Conservation (phyloP, 2,888 invertebrate genomes). For the Aspidiotus rigidus region DNA sequence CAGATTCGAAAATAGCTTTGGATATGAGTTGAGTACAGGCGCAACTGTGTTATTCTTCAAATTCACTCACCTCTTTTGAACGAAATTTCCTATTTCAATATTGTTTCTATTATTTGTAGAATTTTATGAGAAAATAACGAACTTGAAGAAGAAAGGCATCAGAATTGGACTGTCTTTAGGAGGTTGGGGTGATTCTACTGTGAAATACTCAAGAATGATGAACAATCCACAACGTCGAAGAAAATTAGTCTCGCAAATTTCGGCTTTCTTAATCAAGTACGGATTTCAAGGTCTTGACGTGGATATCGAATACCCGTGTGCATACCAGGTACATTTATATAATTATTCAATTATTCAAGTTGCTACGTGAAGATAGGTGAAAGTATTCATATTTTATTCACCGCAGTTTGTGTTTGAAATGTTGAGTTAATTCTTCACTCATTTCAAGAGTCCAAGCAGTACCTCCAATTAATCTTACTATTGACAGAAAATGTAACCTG, state of each 20-base stretch:
- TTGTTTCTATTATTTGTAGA: background rate
- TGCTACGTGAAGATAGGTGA: too few species aligned
- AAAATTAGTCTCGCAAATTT: constrained; percentile 87
- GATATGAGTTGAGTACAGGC: too few species aligned
- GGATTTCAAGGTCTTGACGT: constrained; percentile 88
- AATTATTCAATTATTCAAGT: too few species aligned
- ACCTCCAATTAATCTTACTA: too few species aligned
- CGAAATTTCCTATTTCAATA: too few species aligned
- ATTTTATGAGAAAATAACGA: background rate
- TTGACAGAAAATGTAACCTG: too few species aligned
- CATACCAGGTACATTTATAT: constrained; percentile 41
- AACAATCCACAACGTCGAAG: constrained; percentile 45
- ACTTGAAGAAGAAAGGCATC: constrained; percentile 16
- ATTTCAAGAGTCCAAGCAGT: too few species aligned
- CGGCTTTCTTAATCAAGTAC: constrained; percentile 81
- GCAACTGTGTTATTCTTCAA: too few species aligned
- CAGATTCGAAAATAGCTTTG: background rate
- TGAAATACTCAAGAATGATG: constrained; percentile 44
- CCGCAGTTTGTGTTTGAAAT: too few species aligned
- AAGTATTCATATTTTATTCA: too few species aligned
- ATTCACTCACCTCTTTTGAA: too few species aligned
- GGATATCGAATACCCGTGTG: constrained; percentile 90
- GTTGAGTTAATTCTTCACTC: too few species aligned
- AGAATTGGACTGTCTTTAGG: constrained; percentile 71
- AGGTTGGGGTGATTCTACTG: constrained; percentile 92